These are phyloP conservation scores for Ormyrus pomaceus DNA, from an alignment of 2,888 invertebrate species.

Conservation along the genomic window DNA sequence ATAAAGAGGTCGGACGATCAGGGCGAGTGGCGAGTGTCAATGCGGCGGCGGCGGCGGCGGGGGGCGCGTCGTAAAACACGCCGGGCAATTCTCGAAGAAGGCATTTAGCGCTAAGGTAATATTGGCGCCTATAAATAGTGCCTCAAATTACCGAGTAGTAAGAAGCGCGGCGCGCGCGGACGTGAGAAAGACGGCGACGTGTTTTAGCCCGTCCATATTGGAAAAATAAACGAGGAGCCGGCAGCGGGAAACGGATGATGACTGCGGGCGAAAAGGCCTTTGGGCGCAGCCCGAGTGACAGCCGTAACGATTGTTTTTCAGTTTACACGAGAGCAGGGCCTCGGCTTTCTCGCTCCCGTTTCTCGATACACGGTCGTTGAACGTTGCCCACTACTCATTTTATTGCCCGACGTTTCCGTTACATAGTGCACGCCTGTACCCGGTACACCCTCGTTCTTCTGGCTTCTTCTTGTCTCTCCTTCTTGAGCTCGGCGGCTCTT, in stretches of 20 bases:
- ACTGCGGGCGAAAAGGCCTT: slow-evolving; percentile 61
- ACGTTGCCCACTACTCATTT: slow-evolving; percentile 22
- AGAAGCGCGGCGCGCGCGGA: neutral
- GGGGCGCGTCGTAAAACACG: neutral
- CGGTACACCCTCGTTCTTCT: too few species aligned
- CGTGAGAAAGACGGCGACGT: neutral
- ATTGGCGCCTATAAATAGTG: slow-evolving; percentile 46
- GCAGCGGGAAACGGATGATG: slow-evolving; percentile 71
- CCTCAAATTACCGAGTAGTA: slow-evolving; percentile 42
- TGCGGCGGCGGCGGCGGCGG: too few species aligned
- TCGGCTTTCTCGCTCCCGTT: slow-evolving; percentile 69
- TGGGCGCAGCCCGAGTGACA: slow-evolving; percentile 70
- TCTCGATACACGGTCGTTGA: slow-evolving; percentile 44
- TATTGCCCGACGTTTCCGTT: slow-evolving; percentile 49
- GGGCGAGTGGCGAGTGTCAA: too few species aligned
- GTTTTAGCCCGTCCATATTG: slow-evolving; percentile 68
- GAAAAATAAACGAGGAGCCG: slow-evolving; percentile 71
- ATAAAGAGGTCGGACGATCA: too few species aligned
- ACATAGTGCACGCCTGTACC: too few species aligned
- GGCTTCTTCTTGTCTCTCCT: neutral
- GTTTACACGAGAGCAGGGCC: slow-evolving; percentile 70
- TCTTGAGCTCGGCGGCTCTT: too few species aligned
- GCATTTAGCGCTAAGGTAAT: slow-evolving; percentile 11
- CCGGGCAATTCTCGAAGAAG: neutral
- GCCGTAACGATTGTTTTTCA: slow-evolving; percentile 74